A percentile compares a stretch with the other conserved stretches of the same genome.
Conservation (phyloP, 1,140 invertebrate species). For the Vanessa tameamea region DNA sequence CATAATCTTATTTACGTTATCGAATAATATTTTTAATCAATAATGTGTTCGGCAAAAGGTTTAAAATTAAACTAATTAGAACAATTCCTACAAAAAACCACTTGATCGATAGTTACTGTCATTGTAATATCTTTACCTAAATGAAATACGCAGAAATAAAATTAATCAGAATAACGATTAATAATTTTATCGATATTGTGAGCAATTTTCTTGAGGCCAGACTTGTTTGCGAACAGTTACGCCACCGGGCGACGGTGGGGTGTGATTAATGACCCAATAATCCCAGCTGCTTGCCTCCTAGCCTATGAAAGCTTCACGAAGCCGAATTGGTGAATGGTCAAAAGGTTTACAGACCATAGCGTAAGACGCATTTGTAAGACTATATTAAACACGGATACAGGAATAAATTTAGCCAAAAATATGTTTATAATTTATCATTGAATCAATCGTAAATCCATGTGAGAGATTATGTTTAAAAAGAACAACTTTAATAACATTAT, state of each 20-base stretch:
- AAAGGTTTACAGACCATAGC: conserved; percentile 75
- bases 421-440: neutral
- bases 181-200: conserved; percentile 33
- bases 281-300: conserved; percentile 61
- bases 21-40: too few relatives aligned
- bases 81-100: too few relatives aligned
- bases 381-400: neutral
- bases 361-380: conserved; percentile 48
- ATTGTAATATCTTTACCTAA: too few relatives aligned
- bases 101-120: too few relatives aligned
- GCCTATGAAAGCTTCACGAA: conserved; percentile 75
- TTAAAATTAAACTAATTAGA: too few relatives aligned
- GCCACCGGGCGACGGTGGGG: conserved; percentile 43
- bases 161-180: neutral
- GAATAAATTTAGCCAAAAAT: neutral
- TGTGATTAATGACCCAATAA: conserved; percentile 79
- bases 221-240: conserved; percentile 5
- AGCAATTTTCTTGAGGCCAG: neutral
- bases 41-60: too few relatives aligned
- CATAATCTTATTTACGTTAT: too few relatives aligned
- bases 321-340: conserved; percentile 78
- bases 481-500: too few relatives aligned
- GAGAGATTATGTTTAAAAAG: neutral
- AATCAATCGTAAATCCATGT: neutral
- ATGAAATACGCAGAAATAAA: neutral